These are phyloP conservation scores for Poecilia picta DNA, from an alignment of 2,797 vertebrate genomes.

Conservation along the genomic window DNA sequence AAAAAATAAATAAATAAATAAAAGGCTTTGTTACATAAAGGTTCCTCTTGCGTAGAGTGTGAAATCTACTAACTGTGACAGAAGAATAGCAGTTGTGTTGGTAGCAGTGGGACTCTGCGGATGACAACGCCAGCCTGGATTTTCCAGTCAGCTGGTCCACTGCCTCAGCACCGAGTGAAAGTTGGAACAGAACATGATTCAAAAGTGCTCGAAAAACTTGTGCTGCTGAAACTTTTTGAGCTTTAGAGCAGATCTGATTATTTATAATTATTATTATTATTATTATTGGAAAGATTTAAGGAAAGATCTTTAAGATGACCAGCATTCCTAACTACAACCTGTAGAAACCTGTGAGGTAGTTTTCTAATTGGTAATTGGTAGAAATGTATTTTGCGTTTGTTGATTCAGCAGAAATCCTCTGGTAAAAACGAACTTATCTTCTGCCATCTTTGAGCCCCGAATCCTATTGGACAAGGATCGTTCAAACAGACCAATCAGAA, in stretches of 20 bases:
- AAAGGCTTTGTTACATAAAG: constrained; percentile 73
- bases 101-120: background rate
- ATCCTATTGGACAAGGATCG: background rate
- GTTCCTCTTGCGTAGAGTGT: constrained; percentile 11
- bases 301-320: background rate
- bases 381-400: background rate
- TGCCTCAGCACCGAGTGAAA: background rate
- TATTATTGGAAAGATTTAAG: no score
- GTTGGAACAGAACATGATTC: background rate
- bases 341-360: background rate
- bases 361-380: background rate
- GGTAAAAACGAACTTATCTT: background rate
- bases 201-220: background rate
- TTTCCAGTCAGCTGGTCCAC: constrained; percentile 5
- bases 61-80: background rate
- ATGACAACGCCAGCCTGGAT: background rate
- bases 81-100: constrained; percentile 10
- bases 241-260: background rate
- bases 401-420: background rate
- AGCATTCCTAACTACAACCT: background rate
- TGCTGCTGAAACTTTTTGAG: background rate
- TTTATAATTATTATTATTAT: no score
- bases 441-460: background rate
- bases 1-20: constrained; percentile 25
- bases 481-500: background rate